Conservation (phyloP, 2,888 invertebrate species). For the Dasysyrphus tricinctus region DNA sequence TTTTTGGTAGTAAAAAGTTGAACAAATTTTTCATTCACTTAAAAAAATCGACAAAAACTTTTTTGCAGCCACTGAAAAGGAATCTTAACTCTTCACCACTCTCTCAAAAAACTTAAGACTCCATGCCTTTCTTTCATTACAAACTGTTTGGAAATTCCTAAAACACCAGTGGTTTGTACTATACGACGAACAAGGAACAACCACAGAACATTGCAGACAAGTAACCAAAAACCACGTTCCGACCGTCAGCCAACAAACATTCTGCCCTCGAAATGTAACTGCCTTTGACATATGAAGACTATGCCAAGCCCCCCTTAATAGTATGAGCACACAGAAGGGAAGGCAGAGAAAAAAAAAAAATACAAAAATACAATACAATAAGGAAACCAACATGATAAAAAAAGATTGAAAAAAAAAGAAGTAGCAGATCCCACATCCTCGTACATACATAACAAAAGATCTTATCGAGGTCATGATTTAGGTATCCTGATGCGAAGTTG, state of each 20-base stretch:
- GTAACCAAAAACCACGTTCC: constrained; percentile 59
- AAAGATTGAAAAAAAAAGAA: constrained; percentile 24
- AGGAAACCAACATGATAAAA: constrained; percentile 16
- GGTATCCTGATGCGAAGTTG: constrained; percentile 67
- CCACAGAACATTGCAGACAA: constrained; percentile 46
- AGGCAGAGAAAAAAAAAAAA: constrained; percentile 13
- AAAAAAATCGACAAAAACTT: constrained; percentile 5
- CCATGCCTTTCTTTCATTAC: constrained; percentile 15
- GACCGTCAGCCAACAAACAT: constrained; percentile 56
- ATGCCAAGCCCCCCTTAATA: not conserved
- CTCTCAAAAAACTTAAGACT: not conserved
- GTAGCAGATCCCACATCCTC: constrained; percentile 44
- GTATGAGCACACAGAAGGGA: not conserved
- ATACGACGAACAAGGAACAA: constrained; percentile 19
- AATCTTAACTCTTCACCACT: not conserved
- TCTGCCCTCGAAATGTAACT: constrained; percentile 55
- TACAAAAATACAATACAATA: constrained; percentile 39
- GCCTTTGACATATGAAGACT: constrained; percentile 69
- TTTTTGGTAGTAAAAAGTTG: not conserved
- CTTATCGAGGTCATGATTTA: constrained; percentile 73
- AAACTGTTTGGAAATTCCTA: constrained; percentile 44
- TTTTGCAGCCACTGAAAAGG: not conserved
- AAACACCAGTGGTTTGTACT: constrained; percentile 18
- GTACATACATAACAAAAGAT: constrained; percentile 60
- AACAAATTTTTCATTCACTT: not conserved